These are phyloP conservation scores for Polydrusus cervinus DNA, from an alignment of 2,888 invertebrate genomes.

Conservation along the genomic window DNA sequence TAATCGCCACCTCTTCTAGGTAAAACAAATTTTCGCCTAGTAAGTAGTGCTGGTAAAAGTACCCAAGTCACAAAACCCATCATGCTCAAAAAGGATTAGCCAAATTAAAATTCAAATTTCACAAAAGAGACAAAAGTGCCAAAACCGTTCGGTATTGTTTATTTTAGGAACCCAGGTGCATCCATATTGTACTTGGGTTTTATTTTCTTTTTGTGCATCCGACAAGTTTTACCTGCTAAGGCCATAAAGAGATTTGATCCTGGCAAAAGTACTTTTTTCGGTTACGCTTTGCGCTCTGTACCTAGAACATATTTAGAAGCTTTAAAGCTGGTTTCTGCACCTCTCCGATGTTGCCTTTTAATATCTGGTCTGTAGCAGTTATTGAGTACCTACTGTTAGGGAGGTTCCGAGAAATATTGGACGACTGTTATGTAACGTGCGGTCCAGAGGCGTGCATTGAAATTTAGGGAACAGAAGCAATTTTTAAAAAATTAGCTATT, in stretches of 20 bases:
- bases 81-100: conserved; percentile 14
- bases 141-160: conserved; percentile 3
- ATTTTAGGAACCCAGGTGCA: conserved; percentile 15
- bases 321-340: neutral
- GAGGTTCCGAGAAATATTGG: too few species aligned
- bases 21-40: neutral
- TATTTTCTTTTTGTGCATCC: neutral
- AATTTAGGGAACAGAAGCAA: too few species aligned
- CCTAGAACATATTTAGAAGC: neutral
- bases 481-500: too few species aligned
- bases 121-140: neutral
- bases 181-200: conserved; percentile 7
- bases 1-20: neutral
- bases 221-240: neutral
- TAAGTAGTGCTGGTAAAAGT: too few species aligned
- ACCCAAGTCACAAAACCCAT: neutral
- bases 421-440: too few species aligned
- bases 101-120: conserved; percentile 18
- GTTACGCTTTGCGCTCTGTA: neutral
- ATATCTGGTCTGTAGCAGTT: too few species aligned
- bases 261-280: conserved; percentile 18
- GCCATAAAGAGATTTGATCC: neutral
- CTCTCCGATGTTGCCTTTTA: neutral
- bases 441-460: too few species aligned
- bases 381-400: too few species aligned